Percentiles rank a stretch among this genome's conserved stretches.
Conservation (phyloP, 2,113 vertebrate genomes). For the Sapayoa aenigma region DNA sequence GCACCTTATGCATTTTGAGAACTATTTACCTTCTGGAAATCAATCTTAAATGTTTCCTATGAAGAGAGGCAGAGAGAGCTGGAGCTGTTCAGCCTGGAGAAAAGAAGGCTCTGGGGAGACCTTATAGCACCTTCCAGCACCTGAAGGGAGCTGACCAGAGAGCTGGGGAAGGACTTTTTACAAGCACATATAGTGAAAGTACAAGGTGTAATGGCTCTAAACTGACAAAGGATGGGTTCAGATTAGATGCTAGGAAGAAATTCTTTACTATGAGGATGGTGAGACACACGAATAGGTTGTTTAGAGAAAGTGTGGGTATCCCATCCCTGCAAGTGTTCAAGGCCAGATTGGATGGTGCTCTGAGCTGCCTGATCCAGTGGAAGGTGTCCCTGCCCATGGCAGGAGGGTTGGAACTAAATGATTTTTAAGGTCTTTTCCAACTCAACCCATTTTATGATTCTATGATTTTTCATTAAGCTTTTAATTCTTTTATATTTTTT, state of each 20-base stretch:
- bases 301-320: background rate
- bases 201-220: background rate
- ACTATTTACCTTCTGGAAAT: background rate
- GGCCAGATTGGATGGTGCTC: background rate
- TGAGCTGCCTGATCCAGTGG: background rate
- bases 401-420: rapidly evolving
- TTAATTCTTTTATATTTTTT: background rate
- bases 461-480: background rate
- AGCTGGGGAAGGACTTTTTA: background rate
- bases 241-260: background rate
- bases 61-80: background rate
- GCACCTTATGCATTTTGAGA: background rate
- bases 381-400: background rate
- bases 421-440: background rate
- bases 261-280: background rate
- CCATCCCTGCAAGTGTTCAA: background rate
- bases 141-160: background rate
- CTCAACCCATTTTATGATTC: background rate
- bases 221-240: background rate
- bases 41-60: background rate
- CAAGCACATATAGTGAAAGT: background rate
- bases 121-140: background rate
- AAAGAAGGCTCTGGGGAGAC: background rate
- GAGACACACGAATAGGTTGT: background rate
- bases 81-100: background rate